Evolutionary conservation across 2,888 invertebrate species (phyloP).

Genomic region (Gymnoscelis rufifasciata): DNA sequence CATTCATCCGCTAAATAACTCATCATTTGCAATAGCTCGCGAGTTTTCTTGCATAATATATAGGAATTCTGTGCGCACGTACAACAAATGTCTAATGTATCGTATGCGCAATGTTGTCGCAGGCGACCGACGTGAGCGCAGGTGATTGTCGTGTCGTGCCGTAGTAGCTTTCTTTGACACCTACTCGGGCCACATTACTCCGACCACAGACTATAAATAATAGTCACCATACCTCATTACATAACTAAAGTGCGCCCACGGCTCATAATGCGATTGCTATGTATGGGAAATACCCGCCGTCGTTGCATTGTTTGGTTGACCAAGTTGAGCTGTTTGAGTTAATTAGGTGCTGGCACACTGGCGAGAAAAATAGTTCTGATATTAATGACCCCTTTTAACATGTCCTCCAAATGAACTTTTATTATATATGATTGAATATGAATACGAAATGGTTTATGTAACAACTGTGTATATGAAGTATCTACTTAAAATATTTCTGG

Average conservation of each 20-base stretch:
- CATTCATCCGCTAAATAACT: neutral
- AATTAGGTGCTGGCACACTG: neutral
- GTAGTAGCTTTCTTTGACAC: constrained; percentile 31
- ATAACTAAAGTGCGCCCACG: constrained; percentile 28
- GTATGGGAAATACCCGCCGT: constrained; percentile 25
- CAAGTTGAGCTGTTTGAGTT: neutral
- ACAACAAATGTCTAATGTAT: constrained; percentile 28
- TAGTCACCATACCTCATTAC: constrained; percentile 20
- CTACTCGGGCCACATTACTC: constrained; percentile 16
- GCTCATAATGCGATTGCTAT: constrained; percentile 22
- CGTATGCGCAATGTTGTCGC: constrained; percentile 25
- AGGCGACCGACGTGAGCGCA: constrained; percentile 25
- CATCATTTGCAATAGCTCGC: constrained; percentile 24
- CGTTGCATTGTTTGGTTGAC: neutral
- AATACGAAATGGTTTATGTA: too few relatives aligned
- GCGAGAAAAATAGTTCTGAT: too few relatives aligned
- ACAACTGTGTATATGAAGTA: too few relatives aligned
- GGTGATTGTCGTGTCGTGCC: too few relatives aligned
- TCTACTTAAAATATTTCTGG: too few relatives aligned
- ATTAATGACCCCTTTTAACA: too few relatives aligned
- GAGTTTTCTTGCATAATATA: constrained; percentile 27
- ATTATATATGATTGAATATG: too few relatives aligned
- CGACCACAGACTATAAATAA: constrained; percentile 6
- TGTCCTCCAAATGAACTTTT: too few relatives aligned
- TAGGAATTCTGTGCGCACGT: constrained; percentile 29